Percentiles rank a stretch among this genome's conserved stretches.
Conservation (phyloP, 2,113 vertebrate species). For the Otis tarda region DNA sequence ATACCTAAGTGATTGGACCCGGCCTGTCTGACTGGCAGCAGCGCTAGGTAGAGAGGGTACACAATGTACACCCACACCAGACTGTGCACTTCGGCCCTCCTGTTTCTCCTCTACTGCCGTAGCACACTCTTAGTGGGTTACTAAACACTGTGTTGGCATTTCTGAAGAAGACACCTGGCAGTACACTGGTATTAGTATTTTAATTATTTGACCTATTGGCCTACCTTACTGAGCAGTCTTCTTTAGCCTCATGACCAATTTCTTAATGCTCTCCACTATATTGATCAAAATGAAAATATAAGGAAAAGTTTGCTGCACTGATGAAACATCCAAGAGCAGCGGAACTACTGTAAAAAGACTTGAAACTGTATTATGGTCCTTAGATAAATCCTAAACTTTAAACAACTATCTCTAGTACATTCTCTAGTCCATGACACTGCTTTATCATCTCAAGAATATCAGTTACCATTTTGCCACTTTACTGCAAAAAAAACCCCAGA, state of each 20-base stretch:
- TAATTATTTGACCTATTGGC: background rate
- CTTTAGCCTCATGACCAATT: background rate
- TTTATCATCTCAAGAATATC: background rate
- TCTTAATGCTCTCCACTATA: background rate
- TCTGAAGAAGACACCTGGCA: background rate
- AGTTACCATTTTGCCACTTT: background rate
- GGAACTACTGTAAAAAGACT: background rate
- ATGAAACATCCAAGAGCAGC: background rate
- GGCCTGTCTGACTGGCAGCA: background rate
- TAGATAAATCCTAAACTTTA: background rate
- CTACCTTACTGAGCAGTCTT: background rate
- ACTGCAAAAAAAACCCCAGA: background rate
- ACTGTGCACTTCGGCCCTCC: background rate
- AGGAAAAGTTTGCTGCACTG: background rate
- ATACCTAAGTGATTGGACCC: background rate
- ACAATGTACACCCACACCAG: background rate
- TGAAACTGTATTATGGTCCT: background rate
- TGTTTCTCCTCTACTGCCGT: background rate
- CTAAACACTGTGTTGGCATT: background rate
- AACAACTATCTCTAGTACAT: background rate
- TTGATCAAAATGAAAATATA: background rate
- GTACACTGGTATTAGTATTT: background rate
- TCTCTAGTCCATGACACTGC: background rate
- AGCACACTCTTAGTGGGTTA: background rate
- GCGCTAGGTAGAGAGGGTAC: background rate